Evolutionary conservation across 2,113 vertebrate genomes (phyloP).

Genomic region (Elephas maximus): DNA sequence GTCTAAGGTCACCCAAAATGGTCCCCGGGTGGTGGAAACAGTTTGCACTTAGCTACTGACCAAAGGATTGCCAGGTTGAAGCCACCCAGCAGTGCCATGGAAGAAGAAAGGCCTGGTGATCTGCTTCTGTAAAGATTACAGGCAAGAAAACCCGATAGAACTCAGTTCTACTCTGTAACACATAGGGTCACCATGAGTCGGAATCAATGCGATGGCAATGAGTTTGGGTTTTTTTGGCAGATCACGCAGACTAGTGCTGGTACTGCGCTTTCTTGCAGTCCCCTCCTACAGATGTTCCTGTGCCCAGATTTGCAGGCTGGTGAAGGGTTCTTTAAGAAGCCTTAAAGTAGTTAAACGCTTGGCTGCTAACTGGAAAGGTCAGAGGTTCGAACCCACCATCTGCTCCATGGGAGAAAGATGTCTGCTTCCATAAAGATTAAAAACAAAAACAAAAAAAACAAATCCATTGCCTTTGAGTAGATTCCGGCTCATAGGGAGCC

Average conservation of each 20-base stretch:
- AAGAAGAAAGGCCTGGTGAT: neutral
- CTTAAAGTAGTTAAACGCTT: neutral
- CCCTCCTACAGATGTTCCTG: neutral
- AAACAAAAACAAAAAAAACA: too few relatives aligned
- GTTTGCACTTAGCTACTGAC: neutral
- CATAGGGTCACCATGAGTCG: neutral
- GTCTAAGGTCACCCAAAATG: neutral
- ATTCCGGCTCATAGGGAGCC: too few relatives aligned
- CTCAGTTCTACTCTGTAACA: too few relatives aligned
- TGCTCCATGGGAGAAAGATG: neutral
- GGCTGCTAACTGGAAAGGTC: neutral
- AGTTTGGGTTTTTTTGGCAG: neutral
- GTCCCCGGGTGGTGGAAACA: neutral
- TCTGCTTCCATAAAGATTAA: too few relatives aligned
- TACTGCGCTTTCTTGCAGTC: neutral
- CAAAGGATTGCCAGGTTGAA: neutral
- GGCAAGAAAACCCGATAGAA: neutral
- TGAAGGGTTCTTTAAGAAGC: neutral
- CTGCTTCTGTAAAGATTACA: neutral
- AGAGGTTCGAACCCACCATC: neutral
- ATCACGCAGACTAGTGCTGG: neutral
- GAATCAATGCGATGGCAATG: neutral
- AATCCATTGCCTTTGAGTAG: too few relatives aligned
- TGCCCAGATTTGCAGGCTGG: neutral
- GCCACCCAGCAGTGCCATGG: neutral